Evolutionary conservation across 1,140 invertebrate species (phyloP).

Genomic region (Drosophila hydei): DNA sequence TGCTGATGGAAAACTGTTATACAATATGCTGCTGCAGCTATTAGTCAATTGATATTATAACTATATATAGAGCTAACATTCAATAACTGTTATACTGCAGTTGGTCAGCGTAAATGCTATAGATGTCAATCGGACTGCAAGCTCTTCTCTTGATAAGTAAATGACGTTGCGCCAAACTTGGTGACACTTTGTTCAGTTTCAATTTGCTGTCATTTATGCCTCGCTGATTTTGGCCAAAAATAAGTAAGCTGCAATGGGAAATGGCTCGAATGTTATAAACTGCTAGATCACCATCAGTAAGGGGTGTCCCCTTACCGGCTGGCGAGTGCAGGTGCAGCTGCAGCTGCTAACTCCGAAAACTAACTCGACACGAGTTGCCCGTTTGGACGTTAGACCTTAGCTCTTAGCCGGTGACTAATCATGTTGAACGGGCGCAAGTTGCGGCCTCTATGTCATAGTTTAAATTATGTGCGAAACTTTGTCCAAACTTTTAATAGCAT

Average conservation of each 20-base stretch:
- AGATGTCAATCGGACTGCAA: not conserved
- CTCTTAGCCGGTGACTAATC: conserved; percentile 58
- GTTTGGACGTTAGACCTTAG: no score
- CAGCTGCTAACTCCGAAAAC: conserved; percentile 28
- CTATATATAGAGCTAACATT: not conserved
- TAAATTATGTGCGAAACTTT: conserved; percentile 80
- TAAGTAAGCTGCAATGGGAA: not conserved
- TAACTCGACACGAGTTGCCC: not conserved
- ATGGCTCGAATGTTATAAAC: conserved; percentile 35
- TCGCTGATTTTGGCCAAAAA: conserved; percentile 16
- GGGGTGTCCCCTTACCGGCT: conserved; percentile 32
- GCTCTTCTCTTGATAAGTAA: conserved; percentile 11
- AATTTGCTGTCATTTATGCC: conserved; percentile 38
- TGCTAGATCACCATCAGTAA: conserved; percentile 55
- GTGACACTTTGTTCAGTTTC: conserved; percentile 38
- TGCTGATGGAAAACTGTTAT: not conserved
- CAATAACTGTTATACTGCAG: not conserved
- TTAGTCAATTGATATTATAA: not conserved
- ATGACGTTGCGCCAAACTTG: conserved; percentile 56
- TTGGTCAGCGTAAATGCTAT: not conserved
- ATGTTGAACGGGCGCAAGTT: conserved; percentile 50
- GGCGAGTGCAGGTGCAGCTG: not conserved
- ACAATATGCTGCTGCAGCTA: not conserved
- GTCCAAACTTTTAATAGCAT: conserved; percentile 75
- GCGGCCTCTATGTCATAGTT: conserved; percentile 71